Conservation (phyloP, 2,888 invertebrate genomes). For the Mylabris sibirica region DNA sequence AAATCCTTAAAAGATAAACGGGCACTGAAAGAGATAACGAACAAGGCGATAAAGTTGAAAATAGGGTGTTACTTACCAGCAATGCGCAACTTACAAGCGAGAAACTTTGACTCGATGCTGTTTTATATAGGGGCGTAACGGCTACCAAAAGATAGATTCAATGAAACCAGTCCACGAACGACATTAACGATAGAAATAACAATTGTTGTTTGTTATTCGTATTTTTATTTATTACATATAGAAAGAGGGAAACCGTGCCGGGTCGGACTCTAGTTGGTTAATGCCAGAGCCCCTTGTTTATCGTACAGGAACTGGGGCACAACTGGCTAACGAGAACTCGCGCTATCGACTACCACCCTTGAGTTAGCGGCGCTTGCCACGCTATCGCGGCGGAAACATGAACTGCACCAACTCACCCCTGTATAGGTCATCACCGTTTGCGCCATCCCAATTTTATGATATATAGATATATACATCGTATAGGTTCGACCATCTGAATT, state of each 20-base stretch:
- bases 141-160: background rate
- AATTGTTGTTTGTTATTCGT: background rate
- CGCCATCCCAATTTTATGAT: constrained; percentile 47
- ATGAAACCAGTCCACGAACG: background rate
- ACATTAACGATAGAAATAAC: background rate
- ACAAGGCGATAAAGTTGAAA: constrained; percentile 37
- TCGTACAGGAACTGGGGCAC: constrained; percentile 33
- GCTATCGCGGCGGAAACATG: constrained; percentile 49
- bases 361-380: constrained; percentile 39
- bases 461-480: constrained; percentile 23
- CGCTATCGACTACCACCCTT: constrained; percentile 50
- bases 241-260: background rate
- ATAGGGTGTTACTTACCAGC: constrained; percentile 42
- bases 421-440: constrained; percentile 52
- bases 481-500: background rate
- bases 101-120: constrained; percentile 11
- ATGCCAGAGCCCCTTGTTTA: background rate
- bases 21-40: constrained; percentile 36
- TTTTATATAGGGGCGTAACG: constrained; percentile 12
- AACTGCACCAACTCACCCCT: constrained; percentile 48
- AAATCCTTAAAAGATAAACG: constrained; percentile 37
- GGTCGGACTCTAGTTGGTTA: background rate
- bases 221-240: background rate
- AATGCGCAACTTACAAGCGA: constrained; percentile 39
- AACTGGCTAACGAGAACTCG: constrained; percentile 45